These are phyloP conservation scores for Trissolcus brochymenae DNA, from an alignment of 2,888 invertebrate species.

Conservation along the genomic window DNA sequence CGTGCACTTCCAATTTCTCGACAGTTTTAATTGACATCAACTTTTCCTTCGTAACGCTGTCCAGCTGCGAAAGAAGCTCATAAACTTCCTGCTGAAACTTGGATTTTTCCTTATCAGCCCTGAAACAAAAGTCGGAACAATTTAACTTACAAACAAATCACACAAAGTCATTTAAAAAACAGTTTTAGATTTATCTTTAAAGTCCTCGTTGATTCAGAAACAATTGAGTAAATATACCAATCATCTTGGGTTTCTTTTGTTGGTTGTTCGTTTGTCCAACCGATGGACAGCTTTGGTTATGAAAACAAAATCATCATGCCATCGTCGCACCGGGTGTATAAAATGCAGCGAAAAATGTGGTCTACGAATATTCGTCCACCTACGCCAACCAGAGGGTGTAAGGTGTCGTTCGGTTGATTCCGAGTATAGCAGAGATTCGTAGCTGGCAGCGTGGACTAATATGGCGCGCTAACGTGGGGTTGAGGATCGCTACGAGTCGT, in stretches of 20 bases:
- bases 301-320: too few relatives aligned
- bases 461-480: constrained; percentile 75
- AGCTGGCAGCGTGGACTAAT: constrained; percentile 75
- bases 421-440: constrained; percentile 73
- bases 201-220: too few relatives aligned
- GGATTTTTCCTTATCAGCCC: constrained; percentile 98
- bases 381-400: constrained; percentile 71
- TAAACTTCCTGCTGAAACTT: constrained; percentile 99
- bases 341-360: background rate
- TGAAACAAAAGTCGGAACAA: constrained; percentile 75
- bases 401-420: constrained; percentile 73
- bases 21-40: constrained; percentile 86
- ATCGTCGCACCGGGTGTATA: background rate
- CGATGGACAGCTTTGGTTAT: too few relatives aligned
- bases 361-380: constrained; percentile 59
- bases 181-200: too few relatives aligned
- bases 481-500: constrained; percentile 71
- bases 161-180: too few relatives aligned
- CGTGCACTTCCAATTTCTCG: constrained; percentile 93
- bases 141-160: background rate
- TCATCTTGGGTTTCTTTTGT: too few relatives aligned
- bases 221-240: too few relatives aligned
- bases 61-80: constrained; percentile 96
- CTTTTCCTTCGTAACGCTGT: constrained; percentile 95
- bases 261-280: too few relatives aligned